Evolutionary conservation across 64 coral and sea anemone species (phyloP).

Genomic region (Cladopsammia gracilis): DNA sequence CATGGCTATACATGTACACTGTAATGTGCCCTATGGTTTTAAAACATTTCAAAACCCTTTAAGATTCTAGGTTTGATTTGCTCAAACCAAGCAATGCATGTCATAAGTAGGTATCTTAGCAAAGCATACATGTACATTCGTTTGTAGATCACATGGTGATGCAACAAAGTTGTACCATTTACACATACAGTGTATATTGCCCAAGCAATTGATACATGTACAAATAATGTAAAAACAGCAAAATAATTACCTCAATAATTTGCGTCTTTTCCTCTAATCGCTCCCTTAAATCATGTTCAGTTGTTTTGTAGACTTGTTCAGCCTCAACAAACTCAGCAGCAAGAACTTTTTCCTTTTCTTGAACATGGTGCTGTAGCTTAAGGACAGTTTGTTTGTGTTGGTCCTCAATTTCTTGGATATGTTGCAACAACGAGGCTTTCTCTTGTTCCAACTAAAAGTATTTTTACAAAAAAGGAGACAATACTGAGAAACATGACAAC

Average conservation of each 20-base stretch:
- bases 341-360: conserved; percentile 83
- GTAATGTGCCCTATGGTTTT: no score
- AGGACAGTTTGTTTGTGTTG: conserved; percentile 74
- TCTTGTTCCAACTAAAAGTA: conserved; percentile 73
- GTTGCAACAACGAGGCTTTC: conserved; percentile 51
- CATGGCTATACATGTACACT: no score
- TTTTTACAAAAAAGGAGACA: not conserved
- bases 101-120: no score
- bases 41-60: no score
- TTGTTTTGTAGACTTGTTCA: conserved; percentile 90
- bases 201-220: not conserved
- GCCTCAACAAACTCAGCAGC: conserved; percentile 88
- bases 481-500: not conserved
- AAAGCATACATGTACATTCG: no score
- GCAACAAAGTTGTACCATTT: no score
- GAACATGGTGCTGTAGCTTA: conserved; percentile 87
- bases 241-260: conserved; percentile 86
- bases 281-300: conserved; percentile 93
- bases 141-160: no score
- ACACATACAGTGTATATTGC: no score
- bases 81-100: no score
- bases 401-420: conserved; percentile 78
- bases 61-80: no score
- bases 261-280: conserved; percentile 94
- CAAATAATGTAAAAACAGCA: not conserved